Evolutionary conservation across 2,113 vertebrate species (phyloP).

Genomic region (Talpa occidentalis): DNA sequence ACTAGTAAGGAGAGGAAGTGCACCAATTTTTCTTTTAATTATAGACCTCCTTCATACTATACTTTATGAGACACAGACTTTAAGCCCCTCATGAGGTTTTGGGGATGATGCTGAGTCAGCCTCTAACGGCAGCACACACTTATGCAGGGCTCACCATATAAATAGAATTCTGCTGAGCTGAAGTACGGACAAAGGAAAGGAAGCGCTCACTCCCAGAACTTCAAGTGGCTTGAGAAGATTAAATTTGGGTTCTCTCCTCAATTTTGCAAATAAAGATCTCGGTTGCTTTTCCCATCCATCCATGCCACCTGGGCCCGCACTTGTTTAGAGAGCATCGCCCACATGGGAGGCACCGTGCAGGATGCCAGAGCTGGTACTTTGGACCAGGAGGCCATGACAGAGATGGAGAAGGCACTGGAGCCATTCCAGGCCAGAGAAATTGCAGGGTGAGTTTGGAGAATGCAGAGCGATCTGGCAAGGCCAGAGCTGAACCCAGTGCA

Average conservation of each 20-base stretch:
- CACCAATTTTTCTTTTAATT: neutral
- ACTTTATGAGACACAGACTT: neutral
- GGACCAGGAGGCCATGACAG: neutral
- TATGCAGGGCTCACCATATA: neutral
- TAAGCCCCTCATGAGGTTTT: neutral
- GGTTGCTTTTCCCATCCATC: neutral
- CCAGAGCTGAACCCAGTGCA: neutral
- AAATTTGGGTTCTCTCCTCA: neutral
- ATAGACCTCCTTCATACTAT: neutral
- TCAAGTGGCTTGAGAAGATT: neutral
- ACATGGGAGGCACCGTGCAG: rapidly evolving
- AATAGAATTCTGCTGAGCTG: neutral
- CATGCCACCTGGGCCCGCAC: neutral
- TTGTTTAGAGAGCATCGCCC: neutral
- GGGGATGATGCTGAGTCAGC: neutral
- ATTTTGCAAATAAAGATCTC: neutral
- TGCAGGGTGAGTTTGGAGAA: neutral
- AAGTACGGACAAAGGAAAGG: neutral
- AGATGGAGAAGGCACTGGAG: neutral
- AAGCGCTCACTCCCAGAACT: neutral
- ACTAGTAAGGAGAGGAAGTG: neutral
- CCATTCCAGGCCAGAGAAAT: neutral
- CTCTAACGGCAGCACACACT: too few relatives aligned
- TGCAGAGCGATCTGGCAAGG: neutral
- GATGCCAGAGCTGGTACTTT: neutral